These are phyloP conservation scores for Cryptotermes secundus DNA, from an alignment of 1,140 invertebrate genomes.

Conservation along the genomic window DNA sequence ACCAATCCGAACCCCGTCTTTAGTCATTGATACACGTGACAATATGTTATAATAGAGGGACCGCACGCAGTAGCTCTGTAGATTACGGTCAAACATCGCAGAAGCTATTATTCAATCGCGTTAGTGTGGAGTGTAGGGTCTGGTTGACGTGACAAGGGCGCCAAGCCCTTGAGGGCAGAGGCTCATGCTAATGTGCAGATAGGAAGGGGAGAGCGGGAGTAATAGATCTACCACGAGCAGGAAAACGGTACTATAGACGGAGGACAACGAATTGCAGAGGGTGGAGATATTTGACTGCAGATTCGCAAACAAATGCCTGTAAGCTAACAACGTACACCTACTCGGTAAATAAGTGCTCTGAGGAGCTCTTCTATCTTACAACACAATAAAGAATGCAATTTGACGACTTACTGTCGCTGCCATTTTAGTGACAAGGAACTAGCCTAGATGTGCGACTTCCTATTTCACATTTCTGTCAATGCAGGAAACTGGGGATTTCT, in stretches of 20 bases:
- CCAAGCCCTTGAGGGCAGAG: not conserved
- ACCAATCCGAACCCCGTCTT: too few relatives aligned
- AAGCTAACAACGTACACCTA: not conserved
- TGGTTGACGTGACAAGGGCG: not conserved
- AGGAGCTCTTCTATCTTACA: not conserved
- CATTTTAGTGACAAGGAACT: not conserved
- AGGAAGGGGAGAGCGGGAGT: not conserved
- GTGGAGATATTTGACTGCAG: not conserved
- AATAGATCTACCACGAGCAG: not conserved
- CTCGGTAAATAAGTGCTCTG: not conserved
- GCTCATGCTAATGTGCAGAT: constrained; percentile 8
- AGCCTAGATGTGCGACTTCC: not conserved
- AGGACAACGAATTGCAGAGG: not conserved
- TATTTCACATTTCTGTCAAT: not conserved
- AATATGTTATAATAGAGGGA: not conserved
- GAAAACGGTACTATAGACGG: not conserved
- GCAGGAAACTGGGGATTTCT: not conserved
- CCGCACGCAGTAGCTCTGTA: not conserved
- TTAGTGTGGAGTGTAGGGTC: not conserved
- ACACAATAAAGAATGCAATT: not conserved
- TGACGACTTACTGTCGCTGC: not conserved
- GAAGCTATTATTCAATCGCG: not conserved
- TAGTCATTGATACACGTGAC: too few relatives aligned
- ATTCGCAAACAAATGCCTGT: not conserved
- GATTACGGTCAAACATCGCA: not conserved